Evolutionary conservation across 2,797 vertebrate genomes (phyloP), one percentile per base, ranked within the genome.

Genomic region (Prunella strophiata): DNA sequence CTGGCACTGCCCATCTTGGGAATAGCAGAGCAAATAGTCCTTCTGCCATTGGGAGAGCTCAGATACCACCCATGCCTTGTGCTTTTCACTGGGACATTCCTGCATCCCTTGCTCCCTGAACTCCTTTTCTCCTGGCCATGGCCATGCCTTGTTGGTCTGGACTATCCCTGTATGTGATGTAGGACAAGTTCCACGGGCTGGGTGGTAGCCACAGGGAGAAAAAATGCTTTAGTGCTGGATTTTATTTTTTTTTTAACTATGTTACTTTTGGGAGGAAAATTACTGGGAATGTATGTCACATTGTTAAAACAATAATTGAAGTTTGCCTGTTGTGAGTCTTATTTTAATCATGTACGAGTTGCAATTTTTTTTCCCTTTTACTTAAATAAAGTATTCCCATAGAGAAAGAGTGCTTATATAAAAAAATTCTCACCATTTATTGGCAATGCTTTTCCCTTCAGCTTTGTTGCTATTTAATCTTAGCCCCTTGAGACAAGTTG

Each of bases 381-480:
- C 59, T 84, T 74, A 73, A 89, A 79, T 59, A 68, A 81, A 76
- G 8, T 63, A 61, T 88, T 96, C 34, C 66, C 50, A 70, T 57
- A 67, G 74, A 80, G 75, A 93, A 92, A 79, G 38, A 76, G 42
- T 18, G 13, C 48, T 92, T 94, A 62, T 52, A 89, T 34, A 93
- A 96, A 67, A 40, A n/a, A 48, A 1, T 68, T 84, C 66, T 81
- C 47, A 78, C 34, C 16, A 1, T 94, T 96, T 92, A 88, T 86
- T 92, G 48, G 61, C 55, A 90, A 86, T 73, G 29, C 25, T 73
- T 97, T 96, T 79, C 59, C 59, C 34, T 86, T 94, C 52, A 86
- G 74, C 36, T 92, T 95, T 91, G 65, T 91, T 94, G 58, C 58
- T 92, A 72, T 83, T 93, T 95, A 95, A 88, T 89, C 58, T 83